phyloP scores from a whole-genome alignment of 1,140 invertebrate species.

The Hycleus phaleratus region DNA sequence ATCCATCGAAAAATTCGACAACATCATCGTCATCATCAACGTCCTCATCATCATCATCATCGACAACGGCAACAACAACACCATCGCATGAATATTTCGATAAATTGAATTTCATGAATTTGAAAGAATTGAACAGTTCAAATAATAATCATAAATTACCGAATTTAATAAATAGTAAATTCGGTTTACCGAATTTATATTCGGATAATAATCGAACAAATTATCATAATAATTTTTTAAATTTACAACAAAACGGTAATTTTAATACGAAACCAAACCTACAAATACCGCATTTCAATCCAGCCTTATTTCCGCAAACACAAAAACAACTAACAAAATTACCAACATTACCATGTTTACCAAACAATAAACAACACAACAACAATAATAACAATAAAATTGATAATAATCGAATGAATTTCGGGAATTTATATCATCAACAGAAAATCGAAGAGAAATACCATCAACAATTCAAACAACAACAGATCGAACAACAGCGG shows the following conservation, averaged over 20 bases:
- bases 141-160: constrained; percentile 4
- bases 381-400: constrained; percentile 36
- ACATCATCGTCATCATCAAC: constrained; percentile 7
- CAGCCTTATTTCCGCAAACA: constrained; percentile 15
- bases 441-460: constrained; percentile 18
- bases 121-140: no score
- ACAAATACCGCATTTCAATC: constrained; percentile 45
- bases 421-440: constrained; percentile 10
- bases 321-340: neutral
- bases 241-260: neutral
- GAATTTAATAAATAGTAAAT: neutral
- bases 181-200: neutral
- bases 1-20: neutral
- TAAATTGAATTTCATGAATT: neutral
- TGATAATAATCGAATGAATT: constrained; percentile 8
- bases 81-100: neutral
- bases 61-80: constrained; percentile 12
- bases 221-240: neutral
- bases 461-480: constrained; percentile 6
- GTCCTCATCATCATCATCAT: constrained; percentile 3
- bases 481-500: constrained; percentile 15
- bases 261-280: constrained; percentile 28
- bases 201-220: neutral
- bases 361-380: constrained; percentile 19
- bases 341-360: constrained; percentile 7